Evolutionary conservation across 37 sponge, comb jelly and placozoan species (phyloP).

Genomic region (Sycon ciliatum): DNA sequence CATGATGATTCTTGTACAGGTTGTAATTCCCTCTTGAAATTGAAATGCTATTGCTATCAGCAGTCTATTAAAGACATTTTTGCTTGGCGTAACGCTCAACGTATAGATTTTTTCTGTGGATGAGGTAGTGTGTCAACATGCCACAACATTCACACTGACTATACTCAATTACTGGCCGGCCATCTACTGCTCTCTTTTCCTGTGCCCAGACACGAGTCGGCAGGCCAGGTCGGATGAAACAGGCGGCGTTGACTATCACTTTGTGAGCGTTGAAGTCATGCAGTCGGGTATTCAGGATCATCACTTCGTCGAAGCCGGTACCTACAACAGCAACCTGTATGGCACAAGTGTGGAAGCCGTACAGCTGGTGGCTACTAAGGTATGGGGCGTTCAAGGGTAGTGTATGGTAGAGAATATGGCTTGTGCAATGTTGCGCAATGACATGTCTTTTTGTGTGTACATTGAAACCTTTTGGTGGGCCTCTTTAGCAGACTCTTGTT

Average conservation of each 20-base stretch:
- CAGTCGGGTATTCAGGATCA: conserved; percentile 91
- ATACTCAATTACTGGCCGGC: too few relatives aligned
- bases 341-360: conserved; percentile 94
- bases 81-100: not conserved
- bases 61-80: too few relatives aligned
- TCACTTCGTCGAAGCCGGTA: conserved; percentile 95
- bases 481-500: too few relatives aligned
- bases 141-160: too few relatives aligned
- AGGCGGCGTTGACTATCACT: conserved; percentile 90
- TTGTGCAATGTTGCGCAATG: not conserved
- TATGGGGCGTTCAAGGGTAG: not conserved
- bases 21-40: too few relatives aligned
- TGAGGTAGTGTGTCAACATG: too few relatives aligned
- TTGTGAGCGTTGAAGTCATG: conserved; percentile 90
- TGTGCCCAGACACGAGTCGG: conserved; percentile 76
- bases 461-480: too few relatives aligned
- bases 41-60: too few relatives aligned
- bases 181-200: not conserved
- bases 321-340: conserved; percentile 94
- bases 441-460: too few relatives aligned
- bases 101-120: not conserved
- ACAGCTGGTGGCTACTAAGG: conserved; percentile 80
- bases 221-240: conserved; percentile 68
- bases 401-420: not conserved
- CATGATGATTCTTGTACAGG: too few relatives aligned